Conservation (phyloP, 2,888 invertebrate genomes). For the Torymus texanus region DNA sequence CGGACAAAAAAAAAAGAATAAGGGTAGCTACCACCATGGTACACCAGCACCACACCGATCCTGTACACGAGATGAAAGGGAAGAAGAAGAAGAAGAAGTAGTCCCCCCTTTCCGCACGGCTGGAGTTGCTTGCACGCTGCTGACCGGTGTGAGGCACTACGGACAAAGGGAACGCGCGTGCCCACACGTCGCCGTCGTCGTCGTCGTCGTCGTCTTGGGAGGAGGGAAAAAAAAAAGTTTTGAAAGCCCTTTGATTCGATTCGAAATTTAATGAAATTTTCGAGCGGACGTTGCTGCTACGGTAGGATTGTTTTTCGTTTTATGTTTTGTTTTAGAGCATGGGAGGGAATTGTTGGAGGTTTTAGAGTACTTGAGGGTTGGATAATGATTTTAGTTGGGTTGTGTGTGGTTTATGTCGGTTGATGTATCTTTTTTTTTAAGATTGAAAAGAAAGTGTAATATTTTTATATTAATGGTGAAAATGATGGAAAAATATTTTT, state of each 20-base stretch:
- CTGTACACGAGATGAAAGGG: slow-evolving; percentile 38
- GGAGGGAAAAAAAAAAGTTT: slow-evolving; percentile 30
- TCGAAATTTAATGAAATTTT: slow-evolving; percentile 41
- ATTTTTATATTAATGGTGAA: too few relatives aligned
- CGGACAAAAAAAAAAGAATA: slow-evolving; percentile 36
- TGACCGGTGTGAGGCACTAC: not conserved
- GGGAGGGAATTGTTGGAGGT: too few relatives aligned
- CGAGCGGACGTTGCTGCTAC: too few relatives aligned
- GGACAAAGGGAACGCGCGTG: slow-evolving; percentile 24
- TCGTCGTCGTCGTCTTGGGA: not conserved
- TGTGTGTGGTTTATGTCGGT: too few relatives aligned
- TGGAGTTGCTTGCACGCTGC: not conserved
- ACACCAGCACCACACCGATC: too few relatives aligned
- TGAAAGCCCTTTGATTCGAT: slow-evolving; percentile 35
- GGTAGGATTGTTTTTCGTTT: too few relatives aligned
- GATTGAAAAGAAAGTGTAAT: too few relatives aligned
- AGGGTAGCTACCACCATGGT: slow-evolving; percentile 42
- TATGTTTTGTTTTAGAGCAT: too few relatives aligned
- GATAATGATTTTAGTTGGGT: too few relatives aligned
- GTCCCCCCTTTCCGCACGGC: slow-evolving; percentile 9
- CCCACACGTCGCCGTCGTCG: not conserved
- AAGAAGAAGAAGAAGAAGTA: slow-evolving; percentile 9
- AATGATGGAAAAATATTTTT: too few relatives aligned
- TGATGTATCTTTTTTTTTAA: too few relatives aligned
- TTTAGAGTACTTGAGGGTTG: too few relatives aligned